These are phyloP conservation scores for Scrobipalpa atriplicella DNA, from an alignment of 2,888 invertebrate genomes.

Conservation along the genomic window DNA sequence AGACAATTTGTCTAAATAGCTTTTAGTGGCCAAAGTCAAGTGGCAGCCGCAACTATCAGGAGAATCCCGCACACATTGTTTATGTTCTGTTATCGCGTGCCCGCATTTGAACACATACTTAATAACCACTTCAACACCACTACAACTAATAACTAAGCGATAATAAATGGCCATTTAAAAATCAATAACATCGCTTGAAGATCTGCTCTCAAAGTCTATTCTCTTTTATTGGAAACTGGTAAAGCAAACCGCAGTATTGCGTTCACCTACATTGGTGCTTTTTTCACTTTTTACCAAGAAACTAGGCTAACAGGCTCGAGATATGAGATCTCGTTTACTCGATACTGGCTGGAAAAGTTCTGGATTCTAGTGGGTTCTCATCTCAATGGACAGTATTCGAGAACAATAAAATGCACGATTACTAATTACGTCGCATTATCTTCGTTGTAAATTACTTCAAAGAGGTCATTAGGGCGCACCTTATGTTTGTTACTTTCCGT, in stretches of 20 bases:
- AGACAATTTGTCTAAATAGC: conserved; percentile 9
- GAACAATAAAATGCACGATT: conserved; percentile 11
- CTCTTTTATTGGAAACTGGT: conserved; percentile 16
- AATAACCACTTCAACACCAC: conserved; percentile 43
- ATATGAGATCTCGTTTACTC: conserved; percentile 11
- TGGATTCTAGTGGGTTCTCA: neutral
- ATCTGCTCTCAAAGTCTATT: neutral
- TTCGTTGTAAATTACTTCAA: conserved; percentile 19
- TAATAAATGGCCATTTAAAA: conserved; percentile 28
- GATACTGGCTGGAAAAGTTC: neutral
- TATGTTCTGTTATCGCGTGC: conserved; percentile 61
- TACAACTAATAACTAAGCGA: conserved; percentile 24
- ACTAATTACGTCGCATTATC: conserved; percentile 12
- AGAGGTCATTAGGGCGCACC: conserved; percentile 49
- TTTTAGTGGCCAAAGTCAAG: conserved; percentile 36
- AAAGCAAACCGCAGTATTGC: conserved; percentile 21
- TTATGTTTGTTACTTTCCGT: conserved; percentile 52
- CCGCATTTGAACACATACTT: conserved; percentile 52
- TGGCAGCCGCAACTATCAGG: conserved; percentile 39
- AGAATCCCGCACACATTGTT: conserved; percentile 47
- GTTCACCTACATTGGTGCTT: conserved; percentile 20
- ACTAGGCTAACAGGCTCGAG: conserved; percentile 15
- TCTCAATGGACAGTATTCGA: conserved; percentile 5
- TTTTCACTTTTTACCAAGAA: conserved; percentile 15
- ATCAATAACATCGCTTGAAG: conserved; percentile 26